Evolutionary conservation across 1,140 invertebrate genomes (phyloP).

Genomic region (Trissolcus basalis): DNA sequence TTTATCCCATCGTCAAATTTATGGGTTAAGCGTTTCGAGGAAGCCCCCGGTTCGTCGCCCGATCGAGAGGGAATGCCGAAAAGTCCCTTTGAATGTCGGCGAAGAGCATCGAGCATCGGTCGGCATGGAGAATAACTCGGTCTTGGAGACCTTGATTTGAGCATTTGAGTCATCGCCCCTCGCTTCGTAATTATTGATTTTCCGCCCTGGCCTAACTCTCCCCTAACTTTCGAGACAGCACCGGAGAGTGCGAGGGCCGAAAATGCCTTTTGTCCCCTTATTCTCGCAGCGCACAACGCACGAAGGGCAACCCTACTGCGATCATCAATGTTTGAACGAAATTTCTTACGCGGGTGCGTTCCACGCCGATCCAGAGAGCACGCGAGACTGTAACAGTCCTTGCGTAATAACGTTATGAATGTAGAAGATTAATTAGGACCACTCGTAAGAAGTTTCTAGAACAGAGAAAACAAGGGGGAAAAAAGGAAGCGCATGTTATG

Average conservation of each 20-base stretch:
- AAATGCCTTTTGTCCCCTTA: constrained; percentile 74
- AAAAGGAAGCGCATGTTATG: no score
- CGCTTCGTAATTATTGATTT: constrained; percentile 77
- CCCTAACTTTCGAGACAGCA: constrained; percentile 73
- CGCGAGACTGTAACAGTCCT: constrained; percentile 38
- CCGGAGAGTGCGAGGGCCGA: constrained; percentile 65
- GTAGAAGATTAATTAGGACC: constrained; percentile 46
- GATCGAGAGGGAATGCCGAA: not conserved
- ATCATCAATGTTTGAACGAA: constrained; percentile 64
- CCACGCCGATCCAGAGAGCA: constrained; percentile 26
- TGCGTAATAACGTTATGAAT: constrained; percentile 44
- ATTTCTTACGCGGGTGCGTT: constrained; percentile 57
- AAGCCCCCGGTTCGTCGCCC: no score
- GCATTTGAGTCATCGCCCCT: constrained; percentile 76
- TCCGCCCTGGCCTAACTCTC: constrained; percentile 74
- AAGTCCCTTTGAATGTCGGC: no score
- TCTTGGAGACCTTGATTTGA: constrained; percentile 74
- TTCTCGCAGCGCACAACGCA: constrained; percentile 64
- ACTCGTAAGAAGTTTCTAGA: constrained; percentile 16
- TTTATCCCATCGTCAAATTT: constrained; percentile 27
- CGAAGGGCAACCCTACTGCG: constrained; percentile 62
- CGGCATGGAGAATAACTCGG: constrained; percentile 68
- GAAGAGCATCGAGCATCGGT: no score
- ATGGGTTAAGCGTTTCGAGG: constrained; percentile 6
- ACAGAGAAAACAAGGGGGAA: not conserved